Percentiles rank a stretch among this genome's conserved stretches.
Evolutionary conservation across 2,797 vertebrate genomes (phyloP).

Genomic region (Meda fulgida): DNA sequence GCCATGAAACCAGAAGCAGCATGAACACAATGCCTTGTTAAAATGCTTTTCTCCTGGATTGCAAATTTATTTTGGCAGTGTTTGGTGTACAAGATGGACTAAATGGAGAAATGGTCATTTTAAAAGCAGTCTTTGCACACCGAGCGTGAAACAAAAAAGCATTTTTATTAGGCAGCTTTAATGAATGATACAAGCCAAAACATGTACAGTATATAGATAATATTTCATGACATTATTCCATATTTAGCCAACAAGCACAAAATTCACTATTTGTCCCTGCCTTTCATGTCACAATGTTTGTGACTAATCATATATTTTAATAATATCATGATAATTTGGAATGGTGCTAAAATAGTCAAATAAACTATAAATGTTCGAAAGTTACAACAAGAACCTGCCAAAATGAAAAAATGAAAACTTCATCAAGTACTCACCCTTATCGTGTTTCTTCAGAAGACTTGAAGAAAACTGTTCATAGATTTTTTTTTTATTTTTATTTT

Average conservation of each 20-base stretch:
- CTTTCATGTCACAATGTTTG: neutral
- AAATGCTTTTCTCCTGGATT: slow-evolving; percentile 12
- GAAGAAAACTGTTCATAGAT: no score
- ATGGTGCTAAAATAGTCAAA: neutral
- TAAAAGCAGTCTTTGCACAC: neutral
- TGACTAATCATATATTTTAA: neutral
- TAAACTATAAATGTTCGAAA: neutral
- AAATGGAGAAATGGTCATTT: neutral
- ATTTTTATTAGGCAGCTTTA: neutral
- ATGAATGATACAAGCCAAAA: neutral
- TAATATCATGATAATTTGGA: neutral
- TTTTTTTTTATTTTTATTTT: no score
- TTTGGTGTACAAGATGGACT: neutral
- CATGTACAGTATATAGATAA: no score
- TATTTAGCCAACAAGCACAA: neutral
- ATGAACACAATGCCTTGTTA: neutral
- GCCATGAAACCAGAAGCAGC: slow-evolving; percentile 7
- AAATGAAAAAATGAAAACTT: no score
- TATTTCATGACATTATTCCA: no score
- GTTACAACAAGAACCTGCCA: slow-evolving; percentile 2
- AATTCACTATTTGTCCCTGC: neutral
- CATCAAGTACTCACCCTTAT: no score
- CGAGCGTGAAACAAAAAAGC: neutral
- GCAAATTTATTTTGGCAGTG: neutral
- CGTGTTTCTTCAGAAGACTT: no score